Base-by-base conservation (phyloP, 2,888 invertebrate genomes). In the Athrips mouffetella region DNA sequence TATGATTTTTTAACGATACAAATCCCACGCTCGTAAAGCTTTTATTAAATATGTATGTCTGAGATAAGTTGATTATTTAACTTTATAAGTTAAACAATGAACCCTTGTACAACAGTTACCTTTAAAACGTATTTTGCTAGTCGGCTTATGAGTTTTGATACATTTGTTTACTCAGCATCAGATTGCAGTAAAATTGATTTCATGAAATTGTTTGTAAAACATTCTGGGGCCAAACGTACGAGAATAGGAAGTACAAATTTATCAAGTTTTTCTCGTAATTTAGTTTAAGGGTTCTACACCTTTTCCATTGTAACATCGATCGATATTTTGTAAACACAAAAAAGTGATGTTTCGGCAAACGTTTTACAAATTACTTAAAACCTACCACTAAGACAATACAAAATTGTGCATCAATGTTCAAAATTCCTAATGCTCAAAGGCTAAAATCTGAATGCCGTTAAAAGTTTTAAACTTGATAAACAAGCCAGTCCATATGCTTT, bases 151-250 rank as follows among this genome's bases (percentile, higher is more conserved):
- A 41, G 18, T 18, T 42, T 27, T 29, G n/a, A 15, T 30, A 13
- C 16, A 29, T 25, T 33, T 16, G 21, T 25, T 20, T 41, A 20
- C 11, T 31, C 21, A 11, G 7, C 18, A 13, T 18, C 10, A 29
- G n/a, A 42, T n/a, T n/a, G 18, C 21, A 21, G 30, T 13, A 23
- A 11, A 25, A 15, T 40, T 23, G 15, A 25, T 45, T 51, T 45
- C 18, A 41, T 44, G 23, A 45, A 58, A 65, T 70, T 62, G 63
- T 70, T 73, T 70, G 62, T 65, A 53, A 79, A 76, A 77, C 66
- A 75, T 71, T 80, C 79, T 74, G 85, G 86, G 85, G 83, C 84
- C 85, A 85, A 85, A 75, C 58, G 66, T 76, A 79, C 81, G 82
- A 79, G 78, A 76, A 76, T 66, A 72, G 72, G 70, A 75, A 85